phyloP scores from a whole-genome alignment of 2,113 vertebrate genomes.

The Solea solea region DNA sequence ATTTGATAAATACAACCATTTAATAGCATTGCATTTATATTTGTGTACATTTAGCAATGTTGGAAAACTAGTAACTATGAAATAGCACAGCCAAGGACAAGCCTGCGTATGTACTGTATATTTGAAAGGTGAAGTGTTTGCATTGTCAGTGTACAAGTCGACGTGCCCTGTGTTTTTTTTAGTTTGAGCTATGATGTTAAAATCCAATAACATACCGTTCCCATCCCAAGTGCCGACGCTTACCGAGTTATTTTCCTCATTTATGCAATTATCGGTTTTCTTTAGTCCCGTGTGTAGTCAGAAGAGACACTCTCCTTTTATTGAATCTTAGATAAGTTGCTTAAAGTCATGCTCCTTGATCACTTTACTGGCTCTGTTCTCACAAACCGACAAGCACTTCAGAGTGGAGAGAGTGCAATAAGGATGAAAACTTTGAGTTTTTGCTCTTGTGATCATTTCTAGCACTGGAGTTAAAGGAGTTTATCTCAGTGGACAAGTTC shows the following conservation, averaged over 20 bases:
- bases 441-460: background rate
- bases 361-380: too few relatives aligned
- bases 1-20: too few relatives aligned
- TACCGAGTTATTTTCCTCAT: slow-evolving; percentile 16
- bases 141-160: slow-evolving; percentile 35
- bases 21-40: background rate
- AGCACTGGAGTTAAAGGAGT: background rate
- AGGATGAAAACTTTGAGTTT: background rate
- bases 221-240: slow-evolving; percentile 48
- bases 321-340: too few relatives aligned
- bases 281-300: background rate
- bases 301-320: background rate
- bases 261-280: slow-evolving; percentile 19
- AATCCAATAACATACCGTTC: slow-evolving; percentile 13
- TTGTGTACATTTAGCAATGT: slow-evolving; percentile 16
- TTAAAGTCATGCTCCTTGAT: too few relatives aligned
- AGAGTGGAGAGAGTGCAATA: background rate
- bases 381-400: background rate
- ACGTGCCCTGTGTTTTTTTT: slow-evolving; percentile 36
- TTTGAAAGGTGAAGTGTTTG: slow-evolving; percentile 53
- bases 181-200: slow-evolving; percentile 47
- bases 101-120: background rate
- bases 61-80: slow-evolving; percentile 21
- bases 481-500: background rate
- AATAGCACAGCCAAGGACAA: slow-evolving; percentile 50